A percentile compares a stretch with the other conserved stretches of the same genome.
phyloP scores from a whole-genome alignment of 1,140 invertebrate species.

The Bemisia tabaci region DNA sequence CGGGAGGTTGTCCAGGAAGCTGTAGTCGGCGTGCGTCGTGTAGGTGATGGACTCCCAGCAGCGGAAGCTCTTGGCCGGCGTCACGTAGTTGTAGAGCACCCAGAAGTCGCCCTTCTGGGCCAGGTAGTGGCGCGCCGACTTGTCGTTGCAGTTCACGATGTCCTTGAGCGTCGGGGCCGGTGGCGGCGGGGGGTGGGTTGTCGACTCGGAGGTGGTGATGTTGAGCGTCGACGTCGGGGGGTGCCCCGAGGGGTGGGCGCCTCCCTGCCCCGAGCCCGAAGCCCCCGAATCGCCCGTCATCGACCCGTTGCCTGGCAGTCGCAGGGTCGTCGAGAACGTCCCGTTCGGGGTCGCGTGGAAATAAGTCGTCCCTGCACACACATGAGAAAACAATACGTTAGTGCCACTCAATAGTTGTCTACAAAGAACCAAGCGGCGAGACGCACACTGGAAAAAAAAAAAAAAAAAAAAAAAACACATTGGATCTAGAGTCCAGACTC shows the following conservation, averaged over 20 bases:
- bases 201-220: conserved; percentile 20
- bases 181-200: conserved; percentile 26
- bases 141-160: conserved; percentile 47
- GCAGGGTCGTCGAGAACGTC: too few species aligned
- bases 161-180: conserved; percentile 29
- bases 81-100: conserved; percentile 78
- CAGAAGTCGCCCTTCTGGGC: conserved; percentile 74
- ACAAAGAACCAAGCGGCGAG: too few species aligned
- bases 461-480: too few species aligned
- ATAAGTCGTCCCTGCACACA: too few species aligned
- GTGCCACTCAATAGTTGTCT: too few species aligned
- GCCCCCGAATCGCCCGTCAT: conserved; percentile 5
- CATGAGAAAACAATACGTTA: too few species aligned
- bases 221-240: conserved; percentile 2
- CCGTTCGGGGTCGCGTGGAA: too few species aligned
- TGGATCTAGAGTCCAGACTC: too few species aligned
- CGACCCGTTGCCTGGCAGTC: too few species aligned
- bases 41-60: conserved; percentile 81
- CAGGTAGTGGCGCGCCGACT: conserved; percentile 41
- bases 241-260: not conserved
- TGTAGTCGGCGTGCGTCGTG: conserved; percentile 82
- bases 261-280: conserved; percentile 1
- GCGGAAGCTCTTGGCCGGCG: conserved; percentile 30
- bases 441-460: too few species aligned
- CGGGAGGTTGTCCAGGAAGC: conserved; percentile 77